A percentile compares a stretch with the other conserved stretches of the same genome.
Evolutionary conservation across 2,113 vertebrate genomes (phyloP).

Genomic region (Corynorhinus townsendii): DNA sequence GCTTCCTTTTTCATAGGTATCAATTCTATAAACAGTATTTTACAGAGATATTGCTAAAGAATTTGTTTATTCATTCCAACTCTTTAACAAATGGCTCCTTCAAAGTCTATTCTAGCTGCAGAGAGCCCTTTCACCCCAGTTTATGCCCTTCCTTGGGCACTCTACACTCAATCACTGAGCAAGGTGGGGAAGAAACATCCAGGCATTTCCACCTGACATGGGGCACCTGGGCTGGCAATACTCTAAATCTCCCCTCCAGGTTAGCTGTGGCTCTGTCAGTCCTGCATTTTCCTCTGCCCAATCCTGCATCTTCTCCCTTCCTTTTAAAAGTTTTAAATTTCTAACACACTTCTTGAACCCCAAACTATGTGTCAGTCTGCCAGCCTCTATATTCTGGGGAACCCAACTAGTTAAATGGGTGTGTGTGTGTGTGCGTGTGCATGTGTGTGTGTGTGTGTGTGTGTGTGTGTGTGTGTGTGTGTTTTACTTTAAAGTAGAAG

Average conservation of each 20-base stretch:
- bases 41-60: background rate
- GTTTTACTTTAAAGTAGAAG: background rate
- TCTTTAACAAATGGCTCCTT: background rate
- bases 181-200: background rate
- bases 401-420: background rate
- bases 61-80: background rate
- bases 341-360: background rate
- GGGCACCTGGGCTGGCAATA: too few species aligned
- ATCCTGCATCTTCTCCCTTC: background rate
- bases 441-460: too few species aligned
- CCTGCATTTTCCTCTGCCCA: background rate
- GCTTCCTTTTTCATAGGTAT: background rate
- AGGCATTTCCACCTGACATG: background rate
- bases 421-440: too few species aligned
- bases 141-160: background rate
- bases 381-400: background rate
- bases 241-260: background rate
- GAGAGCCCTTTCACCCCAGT: background rate
- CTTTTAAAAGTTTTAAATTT: background rate
- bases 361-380: background rate
- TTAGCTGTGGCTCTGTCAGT: background rate
- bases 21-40: background rate
- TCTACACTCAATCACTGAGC: too few species aligned
- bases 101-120: background rate
- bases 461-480: too few species aligned